Evolutionary conservation across 2,797 vertebrate genomes (phyloP).

Genomic region (Sciurus carolinensis): DNA sequence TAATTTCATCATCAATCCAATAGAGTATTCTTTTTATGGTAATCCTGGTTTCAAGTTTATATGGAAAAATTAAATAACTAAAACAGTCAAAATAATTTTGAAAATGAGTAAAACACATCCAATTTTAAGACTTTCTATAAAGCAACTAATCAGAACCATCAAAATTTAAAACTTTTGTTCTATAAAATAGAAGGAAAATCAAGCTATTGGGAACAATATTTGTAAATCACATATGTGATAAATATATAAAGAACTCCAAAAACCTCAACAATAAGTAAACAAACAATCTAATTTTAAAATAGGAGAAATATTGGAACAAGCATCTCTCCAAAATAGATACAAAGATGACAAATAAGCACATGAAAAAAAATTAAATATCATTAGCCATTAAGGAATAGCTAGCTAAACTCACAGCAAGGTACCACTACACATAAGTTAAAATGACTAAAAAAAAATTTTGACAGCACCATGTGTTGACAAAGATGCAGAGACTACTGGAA

Average conservation of each 20-base stretch:
- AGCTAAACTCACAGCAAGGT: neutral
- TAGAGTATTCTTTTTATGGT: conserved; percentile 23
- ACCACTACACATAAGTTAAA: neutral
- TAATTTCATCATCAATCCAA: neutral
- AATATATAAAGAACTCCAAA: conserved; percentile 51
- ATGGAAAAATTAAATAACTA: conserved; percentile 7
- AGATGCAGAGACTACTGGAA: neutral
- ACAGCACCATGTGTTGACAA: neutral
- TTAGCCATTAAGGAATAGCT: neutral
- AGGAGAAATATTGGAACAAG: neutral
- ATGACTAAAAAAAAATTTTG: neutral
- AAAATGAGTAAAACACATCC: conserved; percentile 34
- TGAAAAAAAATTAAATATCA: neutral
- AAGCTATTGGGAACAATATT: conserved; percentile 35
- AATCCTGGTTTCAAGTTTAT: neutral
- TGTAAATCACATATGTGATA: conserved; percentile 7
- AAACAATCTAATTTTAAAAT: conserved; percentile 50
- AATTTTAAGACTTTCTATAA: conserved; percentile 44
- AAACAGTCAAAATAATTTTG: neutral
- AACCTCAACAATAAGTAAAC: conserved; percentile 33
- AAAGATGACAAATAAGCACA: conserved; percentile 32
- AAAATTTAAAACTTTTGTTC: conserved; percentile 23
- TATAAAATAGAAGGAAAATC: conserved; percentile 25
- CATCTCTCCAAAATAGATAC: neutral
- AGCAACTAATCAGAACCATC: conserved; percentile 34